Conservation (phyloP, 2,797 vertebrate species). For the Pseudocheirus occidentalis region DNA sequence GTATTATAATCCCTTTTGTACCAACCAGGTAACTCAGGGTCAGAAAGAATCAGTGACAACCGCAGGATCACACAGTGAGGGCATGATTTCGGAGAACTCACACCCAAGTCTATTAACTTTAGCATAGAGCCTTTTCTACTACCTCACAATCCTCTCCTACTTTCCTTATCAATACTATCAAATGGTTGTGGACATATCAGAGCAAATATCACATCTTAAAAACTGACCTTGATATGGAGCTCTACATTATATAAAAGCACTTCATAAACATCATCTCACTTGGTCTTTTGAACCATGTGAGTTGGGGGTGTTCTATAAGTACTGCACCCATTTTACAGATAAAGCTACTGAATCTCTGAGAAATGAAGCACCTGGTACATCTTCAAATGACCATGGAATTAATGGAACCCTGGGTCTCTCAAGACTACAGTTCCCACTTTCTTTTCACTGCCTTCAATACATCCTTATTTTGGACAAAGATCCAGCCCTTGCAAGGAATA, state of each 20-base stretch:
- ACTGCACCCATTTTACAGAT: not conserved
- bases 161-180: not conserved
- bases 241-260: not conserved
- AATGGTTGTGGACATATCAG: not conserved
- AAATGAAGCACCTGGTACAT: not conserved
- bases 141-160: not conserved
- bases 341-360: not conserved
- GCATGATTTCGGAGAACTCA: not conserved
- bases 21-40: not conserved
- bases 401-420: not conserved
- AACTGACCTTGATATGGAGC: not conserved
- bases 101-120: not conserved
- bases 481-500: slow-evolving; percentile 26
- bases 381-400: not conserved
- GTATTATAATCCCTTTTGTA: not conserved
- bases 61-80: not conserved
- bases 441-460: not conserved
- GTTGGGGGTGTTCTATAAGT: not conserved
- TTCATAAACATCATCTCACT: not conserved
- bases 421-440: not conserved
- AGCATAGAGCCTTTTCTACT: not conserved
- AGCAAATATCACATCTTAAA: not conserved
- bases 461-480: slow-evolving; percentile 27
- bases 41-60: not conserved
- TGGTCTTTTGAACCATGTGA: not conserved